Evolutionary conservation across 1,140 invertebrate genomes (phyloP), one percentile per base, ranked within the genome.

Genomic region (Cephus cinctus): DNA sequence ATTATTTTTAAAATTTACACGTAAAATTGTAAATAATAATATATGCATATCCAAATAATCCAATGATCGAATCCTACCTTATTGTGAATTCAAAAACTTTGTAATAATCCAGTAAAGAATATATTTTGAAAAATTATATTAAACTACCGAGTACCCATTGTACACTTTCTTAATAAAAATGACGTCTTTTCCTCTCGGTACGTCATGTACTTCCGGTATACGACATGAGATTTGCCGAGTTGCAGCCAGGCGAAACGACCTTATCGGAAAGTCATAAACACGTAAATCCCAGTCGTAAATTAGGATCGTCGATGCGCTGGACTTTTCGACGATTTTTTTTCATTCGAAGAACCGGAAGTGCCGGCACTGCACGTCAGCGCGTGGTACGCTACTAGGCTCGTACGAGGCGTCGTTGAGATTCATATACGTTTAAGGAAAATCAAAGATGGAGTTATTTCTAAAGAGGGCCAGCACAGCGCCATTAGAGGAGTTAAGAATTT

Each of bases 191-290:
- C 57, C 63, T 65, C 63, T 56, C 58, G 34, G 61, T 59, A 63
- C 61, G 63, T 66, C 52, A 53, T 54, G 56, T 56, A 55, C 56
- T 61, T 55, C 50, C 54, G 53, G 55, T 55, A 58, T 59, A 61
- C 59, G 59, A 54, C 55, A 57, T 51, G 54, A 54, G 52, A 52
- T 53, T 54, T 47, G 39, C 48, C 57, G 51, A 59, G n/a, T n/a
- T n/a, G n/a, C n/a, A 70, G 65, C 67, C 54, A 56, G 59, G 61
- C 63, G 66, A 71, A 27, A 71, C 69, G 65, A 73, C 65, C 65
- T 69, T 67, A 77, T 77, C 67, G 75, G 71, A 77, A 77, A 76
- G 71, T 65, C 75, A 73, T 77, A 77, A 77, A 75, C 67, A 69
- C 56, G 59, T 63, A 63, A 74, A 75, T 76, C 73, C 73, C 27